Evolutionary conservation across 2,797 vertebrate species (phyloP), one percentile per base, ranked within the genome.

Genomic region (Pteropus rufus): DNA sequence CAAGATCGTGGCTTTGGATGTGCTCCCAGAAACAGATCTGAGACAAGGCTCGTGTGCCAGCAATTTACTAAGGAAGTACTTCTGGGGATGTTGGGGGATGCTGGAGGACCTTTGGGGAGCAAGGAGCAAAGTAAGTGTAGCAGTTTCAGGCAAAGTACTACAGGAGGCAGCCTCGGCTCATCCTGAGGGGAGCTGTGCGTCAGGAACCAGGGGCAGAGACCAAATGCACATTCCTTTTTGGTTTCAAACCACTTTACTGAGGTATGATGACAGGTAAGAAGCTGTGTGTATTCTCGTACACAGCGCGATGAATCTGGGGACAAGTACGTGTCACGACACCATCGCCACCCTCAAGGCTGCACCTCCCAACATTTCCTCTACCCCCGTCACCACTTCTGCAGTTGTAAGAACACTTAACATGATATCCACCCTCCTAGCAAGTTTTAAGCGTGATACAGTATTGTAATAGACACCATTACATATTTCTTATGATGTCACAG

Each of bases 281-380:
- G 31, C 46, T 12, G 49, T 34, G 52, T 11, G 4, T 21, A 21
- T 16, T n/a, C 29, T 12, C 18, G 46, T 52, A 11, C 18, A 23
- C 29, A 75, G 34, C 46, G 21, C 10, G 3, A n/a, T n/a, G 44
- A n/a, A 18, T 52, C 23, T 75, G 44, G 31, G 10, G 46, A 12
- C n/a, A n/a, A 21, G 5, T 7, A 7, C 8, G 5, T 0, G 41
- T 24, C 24, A 5, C 31, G 44, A 39, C 52, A 21, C n/a, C n/a
- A 29, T 84, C 10, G 8, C n/a, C 0, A 0, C 44, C 44, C 12
- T 52, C 3, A 4, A 69, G 16, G 64, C 23, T 0, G 0, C 4
- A 14, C 62, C 10, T 67, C 44, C 62, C 44, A 8, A 26, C 34
- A 3, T 36, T 36, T 29, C 44, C 44, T 49, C 62, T 62, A 52